Base-by-base conservation (phyloP, 1,140 invertebrate genomes). In the Cyclargus thomasi region DNA sequence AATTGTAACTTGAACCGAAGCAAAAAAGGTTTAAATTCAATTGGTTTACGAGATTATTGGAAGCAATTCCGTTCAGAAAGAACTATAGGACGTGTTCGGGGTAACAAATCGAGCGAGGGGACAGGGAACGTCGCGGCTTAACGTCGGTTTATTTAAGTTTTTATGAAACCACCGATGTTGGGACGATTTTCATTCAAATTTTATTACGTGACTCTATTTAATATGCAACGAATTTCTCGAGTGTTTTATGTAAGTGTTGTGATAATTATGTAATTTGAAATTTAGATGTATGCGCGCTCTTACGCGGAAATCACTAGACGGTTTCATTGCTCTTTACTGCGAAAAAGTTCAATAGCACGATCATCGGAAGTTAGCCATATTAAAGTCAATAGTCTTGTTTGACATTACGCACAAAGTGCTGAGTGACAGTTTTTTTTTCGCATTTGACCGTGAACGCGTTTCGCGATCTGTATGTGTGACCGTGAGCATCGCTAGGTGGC, bases 51-150 rank as follows among this genome's bases (percentile, higher is more conserved):
- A 67, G 70, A 78, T 85, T 85, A 83, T 82, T 81, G 81, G 82
- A 81, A 84, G 80, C 85, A 90, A 90, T 90, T 86, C 82, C 81
- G 80, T 80, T 85, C 81, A 81, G 81, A 86, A 88, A 86, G 85
- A 87, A 88, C 78, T 85, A 81, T 79, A 79, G 76, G 57, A 85
- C 87, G 87, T 90, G 87, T 80, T 74, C 75, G 22, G 85, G 71
- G 68, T 86, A 72, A 72, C 53, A 69, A 79, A 75, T 75, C 64
- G 75, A 72, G 65, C 67, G 69, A 66, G 74, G 78, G 74, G 79
- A 69, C 64, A 70, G 76, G 76, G 80, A 79, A 79, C 74, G 76
- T 53, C 62, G 66, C 70, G 77, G 70, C 66, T 77, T 74, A 81
- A 74, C 74, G 76, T 73, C 77, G 74, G 71, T 76, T 82, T 82